A percentile compares a stretch with the other conserved stretches of the same genome.
Evolutionary conservation across 1,140 invertebrate species (phyloP).

Genomic region (Elymnias hypermnestra): DNA sequence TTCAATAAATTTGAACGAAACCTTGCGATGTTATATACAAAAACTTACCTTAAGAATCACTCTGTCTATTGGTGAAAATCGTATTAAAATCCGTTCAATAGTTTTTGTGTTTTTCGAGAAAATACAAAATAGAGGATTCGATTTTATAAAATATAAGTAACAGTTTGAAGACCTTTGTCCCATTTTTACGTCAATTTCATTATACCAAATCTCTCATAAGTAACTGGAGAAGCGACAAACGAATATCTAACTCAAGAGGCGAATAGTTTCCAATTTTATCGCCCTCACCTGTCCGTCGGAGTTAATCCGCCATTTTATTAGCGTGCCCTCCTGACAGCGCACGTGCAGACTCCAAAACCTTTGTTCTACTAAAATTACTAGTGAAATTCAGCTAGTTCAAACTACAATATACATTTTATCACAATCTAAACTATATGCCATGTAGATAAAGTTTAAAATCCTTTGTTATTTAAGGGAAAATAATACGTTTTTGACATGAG

Average conservation of each 20-base stretch:
- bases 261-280: constrained; percentile 66
- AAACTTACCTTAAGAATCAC: too few relatives aligned
- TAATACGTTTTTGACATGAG: constrained; percentile 22
- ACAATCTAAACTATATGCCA: constrained; percentile 13
- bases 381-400: too few relatives aligned
- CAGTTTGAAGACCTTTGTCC: too few relatives aligned
- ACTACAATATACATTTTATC: background rate
- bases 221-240: constrained; percentile 27
- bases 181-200: constrained; percentile 15
- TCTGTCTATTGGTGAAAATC: too few relatives aligned
- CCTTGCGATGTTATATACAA: too few relatives aligned
- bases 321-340: constrained; percentile 48
- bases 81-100: too few relatives aligned
- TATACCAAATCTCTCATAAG: constrained; percentile 34
- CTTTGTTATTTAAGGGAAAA: too few relatives aligned
- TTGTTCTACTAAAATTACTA: constrained; percentile 63
- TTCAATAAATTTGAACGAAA: too few relatives aligned
- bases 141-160: too few relatives aligned
- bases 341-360: constrained; percentile 54
- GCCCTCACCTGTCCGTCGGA: constrained; percentile 60
- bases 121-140: too few relatives aligned
- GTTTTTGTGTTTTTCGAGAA: too few relatives aligned
- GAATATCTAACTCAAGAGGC: constrained; percentile 46
- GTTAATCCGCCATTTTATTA: constrained; percentile 71
- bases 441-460: constrained; percentile 25